Conservation (phyloP, 2,113 vertebrate species). For the Neoarius graeffei region DNA sequence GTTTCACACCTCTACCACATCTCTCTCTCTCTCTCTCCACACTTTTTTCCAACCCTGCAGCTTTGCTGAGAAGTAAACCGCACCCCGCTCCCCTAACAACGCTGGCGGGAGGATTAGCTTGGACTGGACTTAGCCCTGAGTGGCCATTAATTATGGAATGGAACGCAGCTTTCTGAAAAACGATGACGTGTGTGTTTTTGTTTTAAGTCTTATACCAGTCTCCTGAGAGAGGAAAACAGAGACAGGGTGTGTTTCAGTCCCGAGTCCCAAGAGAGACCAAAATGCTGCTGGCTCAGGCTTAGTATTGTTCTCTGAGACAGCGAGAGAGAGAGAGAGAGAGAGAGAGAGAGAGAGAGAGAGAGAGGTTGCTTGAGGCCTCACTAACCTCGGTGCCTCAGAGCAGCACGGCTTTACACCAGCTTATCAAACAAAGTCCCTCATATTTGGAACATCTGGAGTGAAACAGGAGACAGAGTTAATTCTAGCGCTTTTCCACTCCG, state of each 20-base stretch:
- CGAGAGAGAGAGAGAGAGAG: neutral
- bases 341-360: neutral
- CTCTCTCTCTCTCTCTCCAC: neutral
- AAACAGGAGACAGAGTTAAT: neutral
- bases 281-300: neutral
- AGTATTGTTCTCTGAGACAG: slow-evolving; percentile 24
- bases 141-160: slow-evolving; percentile 60
- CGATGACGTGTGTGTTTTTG: slow-evolving; percentile 51
- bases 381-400: neutral
- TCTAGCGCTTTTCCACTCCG: neutral
- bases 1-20: neutral
- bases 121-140: slow-evolving; percentile 44
- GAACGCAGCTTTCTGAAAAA: slow-evolving; percentile 53
- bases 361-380: neutral
- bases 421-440: neutral
- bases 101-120: slow-evolving; percentile 3
- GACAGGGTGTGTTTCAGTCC: slow-evolving; percentile 21
- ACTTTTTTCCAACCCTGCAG: neutral
- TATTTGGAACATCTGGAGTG: neutral
- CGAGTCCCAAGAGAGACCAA: neutral
- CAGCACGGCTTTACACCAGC: neutral
- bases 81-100: neutral
- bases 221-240: slow-evolving; percentile 15
- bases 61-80: neutral
- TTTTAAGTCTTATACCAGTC: slow-evolving; percentile 14